Percentiles rank a stretch among this genome's conserved stretches.
phyloP scores from a whole-genome alignment of 2,797 vertebrate species.

The Liasis olivaceus region DNA sequence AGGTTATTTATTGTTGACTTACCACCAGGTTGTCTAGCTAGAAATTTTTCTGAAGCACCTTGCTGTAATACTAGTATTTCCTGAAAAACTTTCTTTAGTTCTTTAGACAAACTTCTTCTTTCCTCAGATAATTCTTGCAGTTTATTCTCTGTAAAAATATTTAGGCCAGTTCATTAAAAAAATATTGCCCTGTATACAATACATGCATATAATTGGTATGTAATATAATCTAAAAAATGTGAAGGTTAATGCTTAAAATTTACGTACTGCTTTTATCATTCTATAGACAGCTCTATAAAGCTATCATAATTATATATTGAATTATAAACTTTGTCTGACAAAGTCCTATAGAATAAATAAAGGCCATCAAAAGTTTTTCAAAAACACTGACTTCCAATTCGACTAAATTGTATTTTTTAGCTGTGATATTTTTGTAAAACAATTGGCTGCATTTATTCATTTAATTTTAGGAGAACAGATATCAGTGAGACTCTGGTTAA shows the following conservation, averaged over 20 bases:
- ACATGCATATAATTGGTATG: too few species aligned
- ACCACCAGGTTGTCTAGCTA: neutral
- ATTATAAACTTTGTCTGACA: neutral
- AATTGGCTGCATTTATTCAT: neutral
- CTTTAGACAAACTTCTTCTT: neutral
- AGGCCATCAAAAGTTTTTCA: neutral
- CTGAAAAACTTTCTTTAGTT: neutral
- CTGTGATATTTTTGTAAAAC: neutral
- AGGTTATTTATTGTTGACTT: neutral
- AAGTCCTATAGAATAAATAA: neutral
- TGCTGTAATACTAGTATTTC: neutral
- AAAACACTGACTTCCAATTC: too few species aligned
- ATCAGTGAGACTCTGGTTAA: neutral
- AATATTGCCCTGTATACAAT: neutral
- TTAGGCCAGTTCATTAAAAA: neutral
- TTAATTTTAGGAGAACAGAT: neutral
- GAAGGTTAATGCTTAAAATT: neutral
- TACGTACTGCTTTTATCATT: neutral
- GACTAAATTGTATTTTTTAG: neutral
- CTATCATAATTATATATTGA: neutral
- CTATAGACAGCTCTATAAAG: neutral
- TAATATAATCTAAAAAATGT: neutral
- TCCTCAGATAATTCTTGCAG: neutral
- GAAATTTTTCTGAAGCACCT: neutral
- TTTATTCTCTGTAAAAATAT: slow-evolving; percentile 1